Evolutionary conservation across 1,140 invertebrate species (phyloP).

Genomic region (Coboldia fuscipes): DNA sequence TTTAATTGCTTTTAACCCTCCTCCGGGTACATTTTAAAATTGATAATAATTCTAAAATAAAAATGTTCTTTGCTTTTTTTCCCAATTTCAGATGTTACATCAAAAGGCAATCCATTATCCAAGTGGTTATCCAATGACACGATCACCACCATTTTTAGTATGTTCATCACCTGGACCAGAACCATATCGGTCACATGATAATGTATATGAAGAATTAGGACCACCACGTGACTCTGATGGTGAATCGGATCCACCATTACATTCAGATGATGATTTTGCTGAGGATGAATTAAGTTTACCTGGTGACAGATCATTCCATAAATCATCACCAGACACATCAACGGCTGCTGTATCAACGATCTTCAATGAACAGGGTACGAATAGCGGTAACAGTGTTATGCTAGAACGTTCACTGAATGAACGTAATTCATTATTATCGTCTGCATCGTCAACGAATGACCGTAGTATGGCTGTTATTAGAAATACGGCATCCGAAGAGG

Average conservation of each 20-base stretch:
- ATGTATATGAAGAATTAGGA: constrained; percentile 43
- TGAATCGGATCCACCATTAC: constrained; percentile 32
- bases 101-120: constrained; percentile 32
- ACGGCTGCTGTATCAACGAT: constrained; percentile 21
- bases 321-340: constrained; percentile 17
- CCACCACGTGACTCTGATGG: constrained; percentile 33
- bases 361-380: constrained; percentile 22
- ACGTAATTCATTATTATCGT: constrained; percentile 17
- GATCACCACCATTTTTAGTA: constrained; percentile 34
- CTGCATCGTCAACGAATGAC: constrained; percentile 13
- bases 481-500: constrained; percentile 10
- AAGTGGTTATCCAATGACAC: constrained; percentile 28
- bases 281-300: constrained; percentile 41
- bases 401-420: constrained; percentile 18
- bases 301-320: constrained; percentile 24
- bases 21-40: no score
- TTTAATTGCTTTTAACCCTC: no score
- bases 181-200: constrained; percentile 42
- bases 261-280: constrained; percentile 43
- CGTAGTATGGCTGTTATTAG: no score
- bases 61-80: constrained; percentile 12
- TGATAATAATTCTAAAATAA: no score
- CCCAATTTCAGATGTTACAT: constrained; percentile 45
- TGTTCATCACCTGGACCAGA: constrained; percentile 44
- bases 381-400: constrained; percentile 8